Base-by-base conservation (phyloP, 1,140 invertebrate species). In the Amyelois transitella region DNA sequence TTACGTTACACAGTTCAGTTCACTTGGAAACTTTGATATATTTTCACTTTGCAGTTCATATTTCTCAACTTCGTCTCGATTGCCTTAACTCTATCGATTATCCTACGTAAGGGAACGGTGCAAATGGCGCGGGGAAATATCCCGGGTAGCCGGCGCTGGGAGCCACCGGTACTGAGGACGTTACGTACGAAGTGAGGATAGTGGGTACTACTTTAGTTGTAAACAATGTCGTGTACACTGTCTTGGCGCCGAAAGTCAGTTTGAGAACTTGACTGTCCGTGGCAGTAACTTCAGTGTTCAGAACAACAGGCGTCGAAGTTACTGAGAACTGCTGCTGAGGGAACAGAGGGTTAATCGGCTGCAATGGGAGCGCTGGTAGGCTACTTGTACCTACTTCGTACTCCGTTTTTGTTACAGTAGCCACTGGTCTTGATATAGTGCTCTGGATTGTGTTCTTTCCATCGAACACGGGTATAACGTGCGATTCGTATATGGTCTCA, bases 191-290 rank as follows among this genome's bases (percentile, higher is more conserved):
- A 1, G 96, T 97, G 18, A 96, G 67, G 47, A 94, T 90, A 0
- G 95, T 97, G 12, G 95, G 95, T 18, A 96, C 92, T 17, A 96
- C 92, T 61, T 90, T 92, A n/a, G 95, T 96, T 0, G 94, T 95
- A 72, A 93, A 96, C 19, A 97, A 85, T 0, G 95, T 96, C 0
- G 96, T 97, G 70, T 94, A 95, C 0, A 95, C 94, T 0, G 96
- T 96, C 72, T 95, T 95, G 18, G 96, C 96, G 4, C 95, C 95
- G 75, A 97, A 97, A 0, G 95, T 96, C 10, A 97, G 84, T 75
- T 96, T 96, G 17, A 97, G 81, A 17, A 96, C 89, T 81, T 95
- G 94, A 45, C 94, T 95, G 24, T 95, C 92, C 0, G 95, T 96
- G 50, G 93, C 90, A 0, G 94, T 96, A 4, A 96, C 91, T 62